Percentiles rank a stretch among this genome's conserved stretches.
phyloP scores from a whole-genome alignment of 1,140 invertebrate genomes.

The Trissolcus basalis region DNA sequence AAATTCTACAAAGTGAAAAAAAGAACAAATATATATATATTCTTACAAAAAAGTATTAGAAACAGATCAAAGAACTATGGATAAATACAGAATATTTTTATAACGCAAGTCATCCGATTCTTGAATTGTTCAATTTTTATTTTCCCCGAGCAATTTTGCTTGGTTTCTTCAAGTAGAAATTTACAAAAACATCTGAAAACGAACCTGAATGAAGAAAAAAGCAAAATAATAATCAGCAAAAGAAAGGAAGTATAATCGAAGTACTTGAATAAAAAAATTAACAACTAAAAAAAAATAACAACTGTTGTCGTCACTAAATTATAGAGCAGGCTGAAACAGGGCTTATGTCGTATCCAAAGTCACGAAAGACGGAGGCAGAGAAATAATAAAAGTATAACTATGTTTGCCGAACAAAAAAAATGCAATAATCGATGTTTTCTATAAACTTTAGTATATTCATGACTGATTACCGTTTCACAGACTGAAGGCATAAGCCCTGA shows the following conservation, averaged over 20 bases:
- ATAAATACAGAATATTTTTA: slow-evolving; percentile 57
- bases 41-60: slow-evolving; percentile 53
- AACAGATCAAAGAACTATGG: slow-evolving; percentile 48
- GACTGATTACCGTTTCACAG: slow-evolving; percentile 46
- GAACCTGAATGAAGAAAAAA: slow-evolving; percentile 19
- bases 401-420: slow-evolving; percentile 16
- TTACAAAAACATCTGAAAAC: slow-evolving; percentile 2
- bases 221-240: slow-evolving; percentile 15
- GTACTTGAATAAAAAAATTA: neutral
- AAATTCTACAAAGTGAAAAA: slow-evolving; percentile 42
- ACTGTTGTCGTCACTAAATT: too few relatives aligned
- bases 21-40: slow-evolving; percentile 51
- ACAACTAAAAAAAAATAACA: too few relatives aligned
- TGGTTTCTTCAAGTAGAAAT: slow-evolving; percentile 48
- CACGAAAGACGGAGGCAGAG: neutral
- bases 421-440: slow-evolving; percentile 38
- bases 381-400: slow-evolving; percentile 4
- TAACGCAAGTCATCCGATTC: slow-evolving; percentile 44
- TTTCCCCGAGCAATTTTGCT: slow-evolving; percentile 36
- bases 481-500: slow-evolving; percentile 45
- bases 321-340: slow-evolving; percentile 4
- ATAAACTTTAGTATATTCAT: slow-evolving; percentile 41
- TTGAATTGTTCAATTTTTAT: slow-evolving; percentile 21
- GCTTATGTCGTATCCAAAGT: slow-evolving; percentile 17
- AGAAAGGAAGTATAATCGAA: neutral